Conservation (phyloP, 2,797 vertebrate genomes). For the Danio choprae region DNA sequence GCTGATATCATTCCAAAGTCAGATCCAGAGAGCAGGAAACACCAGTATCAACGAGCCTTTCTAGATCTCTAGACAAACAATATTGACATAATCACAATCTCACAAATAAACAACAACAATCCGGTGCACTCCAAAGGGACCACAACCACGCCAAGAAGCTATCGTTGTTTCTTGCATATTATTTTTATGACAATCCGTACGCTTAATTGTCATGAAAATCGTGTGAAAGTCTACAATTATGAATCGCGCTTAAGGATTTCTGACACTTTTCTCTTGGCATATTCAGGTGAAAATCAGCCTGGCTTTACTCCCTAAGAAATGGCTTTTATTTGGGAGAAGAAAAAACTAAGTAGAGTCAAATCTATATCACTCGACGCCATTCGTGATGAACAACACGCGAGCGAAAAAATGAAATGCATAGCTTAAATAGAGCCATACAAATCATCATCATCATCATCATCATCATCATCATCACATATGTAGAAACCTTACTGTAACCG, state of each 20-base stretch:
- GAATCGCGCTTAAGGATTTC: neutral
- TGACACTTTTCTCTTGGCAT: neutral
- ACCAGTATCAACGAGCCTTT: neutral
- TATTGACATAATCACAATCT: neutral
- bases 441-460: too few species aligned
- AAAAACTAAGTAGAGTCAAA: neutral
- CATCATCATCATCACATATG: neutral
- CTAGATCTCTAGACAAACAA: slow-evolving; percentile 2
- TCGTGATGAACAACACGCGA: neutral
- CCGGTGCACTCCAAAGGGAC: slow-evolving; percentile 1
- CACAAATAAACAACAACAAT: neutral
- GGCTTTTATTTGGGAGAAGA: neutral
- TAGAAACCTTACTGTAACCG: neutral
- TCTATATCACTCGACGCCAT: neutral
- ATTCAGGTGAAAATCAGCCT: neutral
- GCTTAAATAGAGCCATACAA: neutral
- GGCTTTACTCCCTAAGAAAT: neutral
- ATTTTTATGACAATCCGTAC: neutral
- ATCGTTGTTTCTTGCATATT: neutral
- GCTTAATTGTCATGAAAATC: slow-evolving; percentile 11
- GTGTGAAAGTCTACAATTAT: neutral
- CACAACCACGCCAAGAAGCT: slow-evolving; percentile 1
- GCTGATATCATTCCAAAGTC: slow-evolving; percentile 18
- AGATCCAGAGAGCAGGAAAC: slow-evolving; percentile 14
- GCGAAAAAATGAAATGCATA: neutral